Evolutionary conservation across 2,888 invertebrate species (phyloP).

Genomic region (Drosophila prostipennis): DNA sequence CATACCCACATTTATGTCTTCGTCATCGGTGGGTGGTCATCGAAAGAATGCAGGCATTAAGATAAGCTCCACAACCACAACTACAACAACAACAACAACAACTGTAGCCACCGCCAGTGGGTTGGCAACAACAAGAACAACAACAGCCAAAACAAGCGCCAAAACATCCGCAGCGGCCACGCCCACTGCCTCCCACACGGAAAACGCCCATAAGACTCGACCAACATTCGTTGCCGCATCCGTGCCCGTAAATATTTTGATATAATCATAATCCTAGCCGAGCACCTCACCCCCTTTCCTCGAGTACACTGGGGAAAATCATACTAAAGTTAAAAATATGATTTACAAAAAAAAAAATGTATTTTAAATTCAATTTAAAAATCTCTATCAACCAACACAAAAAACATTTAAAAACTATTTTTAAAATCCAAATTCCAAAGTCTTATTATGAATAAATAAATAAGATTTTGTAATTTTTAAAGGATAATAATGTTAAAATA

Average conservation of each 20-base stretch:
- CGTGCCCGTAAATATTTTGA: constrained; percentile 72
- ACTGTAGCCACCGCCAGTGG: constrained; percentile 31
- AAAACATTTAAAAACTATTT: too few relatives aligned
- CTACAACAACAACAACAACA: constrained; percentile 41
- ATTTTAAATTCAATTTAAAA: neutral
- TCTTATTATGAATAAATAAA: too few relatives aligned
- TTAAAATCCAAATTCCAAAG: too few relatives aligned
- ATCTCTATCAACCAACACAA: too few relatives aligned
- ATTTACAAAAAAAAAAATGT: neutral
- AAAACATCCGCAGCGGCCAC: constrained; percentile 35
- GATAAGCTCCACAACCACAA: constrained; percentile 50
- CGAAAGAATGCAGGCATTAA: constrained; percentile 40
- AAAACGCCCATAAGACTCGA: constrained; percentile 48
- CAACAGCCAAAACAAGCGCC: constrained; percentile 27
- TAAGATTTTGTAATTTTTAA: too few relatives aligned
- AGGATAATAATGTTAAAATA: too few relatives aligned
- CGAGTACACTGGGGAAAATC: constrained; percentile 2
- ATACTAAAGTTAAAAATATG: neutral
- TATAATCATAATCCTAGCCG: constrained; percentile 26
- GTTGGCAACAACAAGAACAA: constrained; percentile 18
- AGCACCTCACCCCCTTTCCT: constrained; percentile 7
- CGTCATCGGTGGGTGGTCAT: constrained; percentile 35
- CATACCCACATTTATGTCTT: constrained; percentile 36
- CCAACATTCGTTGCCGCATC: constrained; percentile 62
- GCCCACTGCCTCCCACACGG: constrained; percentile 44